phyloP scores from a whole-genome alignment of 2,888 invertebrate genomes.

The Dioctria rufipes region DNA sequence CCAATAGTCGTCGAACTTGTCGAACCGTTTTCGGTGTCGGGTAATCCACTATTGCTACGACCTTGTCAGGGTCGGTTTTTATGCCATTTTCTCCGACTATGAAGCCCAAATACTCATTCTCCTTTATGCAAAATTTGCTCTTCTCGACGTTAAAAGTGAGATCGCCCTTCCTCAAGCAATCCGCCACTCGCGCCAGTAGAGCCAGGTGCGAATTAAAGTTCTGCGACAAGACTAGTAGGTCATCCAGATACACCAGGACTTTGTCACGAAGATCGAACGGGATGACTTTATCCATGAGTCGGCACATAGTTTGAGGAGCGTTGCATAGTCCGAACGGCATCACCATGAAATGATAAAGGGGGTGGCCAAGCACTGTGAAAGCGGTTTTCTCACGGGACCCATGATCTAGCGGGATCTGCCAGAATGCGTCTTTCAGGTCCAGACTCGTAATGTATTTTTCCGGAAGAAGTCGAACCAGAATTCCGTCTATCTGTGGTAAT shows the following conservation, averaged over 20 bases:
- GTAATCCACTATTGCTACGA: slow-evolving; percentile 54
- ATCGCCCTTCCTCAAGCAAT: not conserved
- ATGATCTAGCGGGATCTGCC: slow-evolving; percentile 12
- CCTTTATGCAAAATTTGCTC: not conserved
- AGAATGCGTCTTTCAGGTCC: slow-evolving; percentile 11
- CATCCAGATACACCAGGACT: slow-evolving; percentile 49
- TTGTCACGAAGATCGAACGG: slow-evolving; percentile 39
- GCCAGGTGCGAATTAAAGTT: slow-evolving; percentile 29
- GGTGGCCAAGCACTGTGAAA: slow-evolving; percentile 24
- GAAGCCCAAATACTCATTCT: slow-evolving; percentile 46
- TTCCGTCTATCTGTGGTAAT: slow-evolving; percentile 24
- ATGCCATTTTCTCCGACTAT: slow-evolving; percentile 4
- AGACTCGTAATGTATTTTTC: slow-evolving; percentile 30
- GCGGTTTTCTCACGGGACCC: slow-evolving; percentile 34
- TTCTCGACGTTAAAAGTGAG: slow-evolving; percentile 44
- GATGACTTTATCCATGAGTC: slow-evolving; percentile 61
- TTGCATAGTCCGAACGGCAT: slow-evolving; percentile 56
- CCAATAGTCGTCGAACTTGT: slow-evolving; percentile 58
- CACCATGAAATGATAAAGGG: slow-evolving; percentile 39
- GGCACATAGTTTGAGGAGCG: slow-evolving; percentile 55
- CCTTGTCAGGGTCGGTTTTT: not conserved
- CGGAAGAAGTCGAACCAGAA: slow-evolving; percentile 30
- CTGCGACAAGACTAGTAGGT: slow-evolving; percentile 5
- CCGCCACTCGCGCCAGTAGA: slow-evolving; percentile 19
- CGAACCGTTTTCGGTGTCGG: slow-evolving; percentile 56